A percentile compares a stretch with the other conserved stretches of the same genome.
These are phyloP conservation scores for Drosophila paracracens DNA, from an alignment of 2,888 invertebrate genomes.

Conservation along the genomic window DNA sequence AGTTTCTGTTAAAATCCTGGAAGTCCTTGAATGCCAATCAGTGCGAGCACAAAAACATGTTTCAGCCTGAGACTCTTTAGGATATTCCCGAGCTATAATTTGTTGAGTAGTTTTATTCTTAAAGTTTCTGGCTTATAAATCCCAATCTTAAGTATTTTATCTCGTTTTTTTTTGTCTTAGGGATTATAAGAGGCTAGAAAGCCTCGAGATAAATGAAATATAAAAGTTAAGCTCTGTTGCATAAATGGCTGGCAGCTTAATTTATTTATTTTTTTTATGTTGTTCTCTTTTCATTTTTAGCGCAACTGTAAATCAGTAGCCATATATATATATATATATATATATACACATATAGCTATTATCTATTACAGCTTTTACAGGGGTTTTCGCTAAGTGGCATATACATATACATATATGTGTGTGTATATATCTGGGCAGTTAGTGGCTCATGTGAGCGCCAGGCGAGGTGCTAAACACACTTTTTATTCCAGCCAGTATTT, in stretches of 20 bases:
- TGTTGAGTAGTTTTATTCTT: too few species aligned
- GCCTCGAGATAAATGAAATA: too few species aligned
- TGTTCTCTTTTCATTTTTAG: constrained; percentile 6
- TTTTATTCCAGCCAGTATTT: constrained; percentile 45
- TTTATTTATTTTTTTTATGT: not conserved
- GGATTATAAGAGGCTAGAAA: too few species aligned
- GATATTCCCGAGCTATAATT: not conserved
- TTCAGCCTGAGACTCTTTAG: not conserved
- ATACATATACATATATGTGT: constrained; percentile 2
- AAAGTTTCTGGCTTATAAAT: too few species aligned
- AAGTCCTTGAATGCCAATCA: not conserved
- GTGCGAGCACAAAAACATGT: not conserved
- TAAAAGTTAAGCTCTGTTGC: not conserved
- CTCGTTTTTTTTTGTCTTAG: too few species aligned
- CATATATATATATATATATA: not conserved
- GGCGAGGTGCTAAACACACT: constrained; percentile 56
- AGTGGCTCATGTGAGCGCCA: constrained; percentile 3
- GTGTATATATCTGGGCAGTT: constrained; percentile 2
- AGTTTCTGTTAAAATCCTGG: too few species aligned
- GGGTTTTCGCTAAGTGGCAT: constrained; percentile 26
- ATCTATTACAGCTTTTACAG: not conserved
- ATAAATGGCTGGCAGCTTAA: not conserved
- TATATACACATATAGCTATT: not conserved
- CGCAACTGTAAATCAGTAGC: not conserved
- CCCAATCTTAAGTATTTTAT: too few species aligned